These are phyloP conservation scores for Incurvaria masculella DNA, from an alignment of 2,888 invertebrate genomes.

Conservation along the genomic window DNA sequence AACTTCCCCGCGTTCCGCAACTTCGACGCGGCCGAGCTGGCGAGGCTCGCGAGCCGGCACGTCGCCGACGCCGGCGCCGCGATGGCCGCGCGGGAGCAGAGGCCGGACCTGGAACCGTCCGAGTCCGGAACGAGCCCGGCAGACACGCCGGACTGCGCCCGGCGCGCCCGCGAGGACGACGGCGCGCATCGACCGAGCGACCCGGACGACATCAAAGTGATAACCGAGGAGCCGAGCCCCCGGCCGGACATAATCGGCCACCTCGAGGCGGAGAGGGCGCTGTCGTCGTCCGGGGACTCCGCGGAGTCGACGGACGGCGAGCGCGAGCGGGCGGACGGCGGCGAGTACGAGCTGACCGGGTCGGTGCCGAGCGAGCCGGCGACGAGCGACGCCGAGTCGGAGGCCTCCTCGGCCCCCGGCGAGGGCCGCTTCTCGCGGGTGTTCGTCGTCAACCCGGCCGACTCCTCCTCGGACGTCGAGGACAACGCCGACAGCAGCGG, in stretches of 20 bases:
- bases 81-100: conserved; percentile 37
- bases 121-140: background rate
- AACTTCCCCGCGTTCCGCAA: conserved; percentile 39
- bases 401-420: conserved; percentile 55
- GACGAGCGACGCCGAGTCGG: conserved; percentile 49
- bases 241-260: conserved; percentile 44
- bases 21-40: conserved; percentile 45
- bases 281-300: conserved; percentile 52
- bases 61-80: conserved; percentile 49
- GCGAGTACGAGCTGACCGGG: conserved; percentile 45
- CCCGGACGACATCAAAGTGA: conserved; percentile 43
- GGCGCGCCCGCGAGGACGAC: background rate
- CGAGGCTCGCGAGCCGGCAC: conserved; percentile 45
- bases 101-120: background rate
- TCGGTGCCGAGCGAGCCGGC: conserved; percentile 46
- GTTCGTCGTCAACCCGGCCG: conserved; percentile 64
- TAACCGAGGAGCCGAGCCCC: conserved; percentile 37
- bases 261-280: conserved; percentile 52
- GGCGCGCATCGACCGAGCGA: conserved; percentile 9
- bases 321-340: conserved; percentile 30
- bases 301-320: conserved; percentile 46
- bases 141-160: background rate
- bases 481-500: conserved; percentile 58
- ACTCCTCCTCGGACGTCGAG: conserved; percentile 59
- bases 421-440: conserved; percentile 61